Evolutionary conservation across 1,140 invertebrate species (phyloP), one percentile per base, ranked within the genome.

Genomic region (Calliopsis andreniformis): DNA sequence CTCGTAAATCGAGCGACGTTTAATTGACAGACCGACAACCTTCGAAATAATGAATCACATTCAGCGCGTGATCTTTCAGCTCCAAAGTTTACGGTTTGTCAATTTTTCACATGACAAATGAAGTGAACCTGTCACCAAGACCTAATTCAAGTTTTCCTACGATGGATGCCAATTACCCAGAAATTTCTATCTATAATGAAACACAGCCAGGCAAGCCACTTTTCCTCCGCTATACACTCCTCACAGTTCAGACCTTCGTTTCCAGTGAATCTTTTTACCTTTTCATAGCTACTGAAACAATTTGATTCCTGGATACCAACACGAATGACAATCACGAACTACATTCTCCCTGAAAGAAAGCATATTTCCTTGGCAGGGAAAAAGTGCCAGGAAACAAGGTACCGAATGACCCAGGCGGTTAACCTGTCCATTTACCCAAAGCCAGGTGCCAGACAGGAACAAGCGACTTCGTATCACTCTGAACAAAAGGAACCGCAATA

Each of bases 401-500:
- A n/a, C n/a, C n/a, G n/a, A n/a, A n/a, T n/a, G n/a, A n/a, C n/a
- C n/a, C n/a, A 23, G n/a, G 16, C 16, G 47, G 63, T 53, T 23
- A 2, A 0, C 12, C 25, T 10, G 47, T 51, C 30, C 45, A 10
- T 42, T 23, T 16, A 32, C 18, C 18, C 39, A 25, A 43, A 35
- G 18, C 20, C n/a, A 23, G 12, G 51, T n/a, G n/a, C n/a, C n/a
- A n/a, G n/a, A n/a, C n/a, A 23, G 3, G 30, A 39, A n/a, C 25
- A 2, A 1, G 16, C 20, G 18, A 20, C 35, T 0, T 45, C 32
- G 56, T 12, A 20, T 69, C 53, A 30, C 14, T 5, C 14, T 7
- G 20, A 20, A 43, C 28, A 30, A 56, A 32, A 39, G 42, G 30
- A 63, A 71, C 69, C 69, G 69, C 69, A 51, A 35, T 71, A 71